Percentiles rank a stretch among this genome's conserved stretches.
Evolutionary conservation across 2,113 vertebrate species (phyloP).

Genomic region (Leptocoma aspasia): DNA sequence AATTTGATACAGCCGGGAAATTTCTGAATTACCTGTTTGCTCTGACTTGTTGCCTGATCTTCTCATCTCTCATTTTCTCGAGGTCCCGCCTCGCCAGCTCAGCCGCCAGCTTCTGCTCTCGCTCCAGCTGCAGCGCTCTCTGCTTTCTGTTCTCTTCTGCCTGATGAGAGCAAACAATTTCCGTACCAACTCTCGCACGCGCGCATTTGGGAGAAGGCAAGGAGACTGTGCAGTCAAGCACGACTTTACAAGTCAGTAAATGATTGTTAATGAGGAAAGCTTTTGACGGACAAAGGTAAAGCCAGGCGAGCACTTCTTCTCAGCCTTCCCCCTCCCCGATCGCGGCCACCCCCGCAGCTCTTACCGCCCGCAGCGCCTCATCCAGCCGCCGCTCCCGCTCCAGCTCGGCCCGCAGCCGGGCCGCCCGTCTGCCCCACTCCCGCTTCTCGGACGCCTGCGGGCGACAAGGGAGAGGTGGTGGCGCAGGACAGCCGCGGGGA

Average conservation of each 20-base stretch:
- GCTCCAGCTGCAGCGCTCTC: slow-evolving; percentile 71
- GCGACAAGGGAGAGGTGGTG: not conserved
- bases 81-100: slow-evolving; percentile 79
- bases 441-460: not conserved
- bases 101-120: slow-evolving; percentile 81
- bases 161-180: slow-evolving; percentile 40
- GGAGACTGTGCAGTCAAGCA: not conserved
- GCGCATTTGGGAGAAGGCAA: not conserved
- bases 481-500: not conserved
- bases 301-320: not conserved
- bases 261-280: too few relatives aligned
- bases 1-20: not conserved
- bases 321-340: too few relatives aligned
- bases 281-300: not conserved
- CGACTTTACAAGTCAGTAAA: not conserved
- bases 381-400: not conserved
- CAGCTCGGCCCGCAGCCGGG: not conserved
- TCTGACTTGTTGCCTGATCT: slow-evolving; percentile 86
- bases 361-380: not conserved
- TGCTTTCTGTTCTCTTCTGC: slow-evolving; percentile 72
- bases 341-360: not conserved
- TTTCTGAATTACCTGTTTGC: slow-evolving; percentile 82
- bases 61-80: slow-evolving; percentile 81
- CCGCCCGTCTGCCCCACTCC: not conserved
- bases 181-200: rapidly evolving